Conservation (phyloP, 1,140 invertebrate genomes). For the Steinernema khuongi region DNA sequence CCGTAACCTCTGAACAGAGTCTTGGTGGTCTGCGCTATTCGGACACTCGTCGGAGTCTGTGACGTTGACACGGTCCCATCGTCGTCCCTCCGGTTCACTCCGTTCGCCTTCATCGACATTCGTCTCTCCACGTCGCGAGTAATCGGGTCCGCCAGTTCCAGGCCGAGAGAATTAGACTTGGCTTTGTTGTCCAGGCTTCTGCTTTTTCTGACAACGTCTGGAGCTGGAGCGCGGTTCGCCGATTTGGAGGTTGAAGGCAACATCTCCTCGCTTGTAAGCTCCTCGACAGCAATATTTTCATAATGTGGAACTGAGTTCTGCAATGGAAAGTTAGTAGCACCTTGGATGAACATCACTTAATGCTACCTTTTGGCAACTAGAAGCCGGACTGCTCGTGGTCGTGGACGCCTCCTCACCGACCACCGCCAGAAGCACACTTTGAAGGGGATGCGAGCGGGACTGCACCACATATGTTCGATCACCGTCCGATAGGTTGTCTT, state of each 20-base stretch:
- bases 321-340: constrained; percentile 6
- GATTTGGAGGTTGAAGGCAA: neutral
- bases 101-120: constrained; percentile 49
- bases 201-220: neutral
- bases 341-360: neutral
- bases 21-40: neutral
- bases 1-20: neutral
- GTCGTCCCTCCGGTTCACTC: constrained; percentile 5
- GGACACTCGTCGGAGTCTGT: neutral
- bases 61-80: neutral
- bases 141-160: constrained; percentile 48
- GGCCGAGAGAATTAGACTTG: neutral
- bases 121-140: constrained; percentile 48
- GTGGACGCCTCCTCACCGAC: neutral
- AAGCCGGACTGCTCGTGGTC: neutral
- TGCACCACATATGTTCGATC: neutral
- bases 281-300: constrained; percentile 26
- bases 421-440: constrained; percentile 25
- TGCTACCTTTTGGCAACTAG: neutral
- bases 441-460: constrained; percentile 17
- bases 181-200: neutral
- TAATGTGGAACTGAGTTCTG: constrained; percentile 27
- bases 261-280: neutral
- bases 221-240: neutral
- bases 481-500: neutral